Percentiles rank a stretch among this genome's conserved stretches.
phyloP scores from a whole-genome alignment of 2,113 vertebrate species.

The Atherinomorus stipes region DNA sequence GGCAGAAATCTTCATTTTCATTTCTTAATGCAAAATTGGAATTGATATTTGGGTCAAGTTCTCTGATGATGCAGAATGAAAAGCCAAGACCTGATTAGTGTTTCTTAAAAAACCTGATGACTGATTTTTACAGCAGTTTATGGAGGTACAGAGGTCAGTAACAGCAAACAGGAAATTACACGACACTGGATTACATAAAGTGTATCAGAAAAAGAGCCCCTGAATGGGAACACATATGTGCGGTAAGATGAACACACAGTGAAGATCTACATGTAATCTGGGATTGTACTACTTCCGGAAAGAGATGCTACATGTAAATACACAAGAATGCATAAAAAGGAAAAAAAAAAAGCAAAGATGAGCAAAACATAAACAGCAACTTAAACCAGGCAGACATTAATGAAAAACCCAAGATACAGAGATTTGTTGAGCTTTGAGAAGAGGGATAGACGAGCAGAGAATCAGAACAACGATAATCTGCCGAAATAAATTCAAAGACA shows the following conservation, averaged over 20 bases:
- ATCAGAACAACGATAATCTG: constrained; percentile 36
- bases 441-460: constrained; percentile 6
- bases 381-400: constrained; percentile 54
- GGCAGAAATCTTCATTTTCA: constrained; percentile 21
- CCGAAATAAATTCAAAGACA: constrained; percentile 22
- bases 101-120: constrained; percentile 42
- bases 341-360: constrained; percentile 8
- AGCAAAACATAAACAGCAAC: constrained; percentile 46
- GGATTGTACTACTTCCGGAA: constrained; percentile 69
- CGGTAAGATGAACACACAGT: constrained; percentile 21
- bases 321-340: constrained; percentile 35
- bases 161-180: constrained; percentile 54
- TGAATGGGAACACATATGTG: background rate
- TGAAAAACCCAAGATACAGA: constrained; percentile 62
- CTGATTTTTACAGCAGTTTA: constrained; percentile 60
- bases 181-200: constrained; percentile 52
- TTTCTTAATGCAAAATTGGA: constrained; percentile 37
- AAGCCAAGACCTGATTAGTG: constrained; percentile 55
- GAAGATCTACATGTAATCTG: constrained; percentile 72
- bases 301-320: constrained; percentile 39
- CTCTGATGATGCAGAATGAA: constrained; percentile 39
- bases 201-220: constrained; percentile 39
- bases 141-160: constrained; percentile 42
- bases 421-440: constrained; percentile 68
- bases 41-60: constrained; percentile 59